Evolutionary conservation across 2,888 invertebrate species (phyloP).

Genomic region (Saturnia japonica): DNA sequence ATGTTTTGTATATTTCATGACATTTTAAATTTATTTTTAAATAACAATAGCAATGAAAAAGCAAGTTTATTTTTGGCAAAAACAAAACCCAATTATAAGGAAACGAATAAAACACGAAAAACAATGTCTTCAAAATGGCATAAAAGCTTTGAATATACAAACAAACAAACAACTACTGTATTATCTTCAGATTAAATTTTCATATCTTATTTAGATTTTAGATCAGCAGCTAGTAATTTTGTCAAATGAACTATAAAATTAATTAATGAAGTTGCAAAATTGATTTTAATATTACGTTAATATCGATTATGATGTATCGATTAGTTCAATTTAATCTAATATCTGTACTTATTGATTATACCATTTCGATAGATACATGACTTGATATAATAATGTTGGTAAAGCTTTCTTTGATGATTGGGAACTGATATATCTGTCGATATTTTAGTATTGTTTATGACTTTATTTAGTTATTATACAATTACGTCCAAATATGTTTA

Average conservation of each 20-base stretch:
- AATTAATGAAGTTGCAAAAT: not conserved
- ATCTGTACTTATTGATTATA: not conserved
- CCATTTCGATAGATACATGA: conserved; percentile 6
- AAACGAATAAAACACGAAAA: not conserved
- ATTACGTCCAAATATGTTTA: too few species aligned
- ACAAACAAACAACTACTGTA: not conserved
- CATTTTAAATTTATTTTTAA: not conserved
- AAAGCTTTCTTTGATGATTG: not conserved
- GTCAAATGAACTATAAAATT: not conserved
- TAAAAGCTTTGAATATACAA: not conserved
- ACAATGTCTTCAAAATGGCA: not conserved
- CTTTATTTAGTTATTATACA: too few species aligned
- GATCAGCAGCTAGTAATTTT: not conserved
- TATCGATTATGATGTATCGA: not conserved
- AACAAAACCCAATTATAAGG: not conserved
- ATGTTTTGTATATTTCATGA: not conserved
- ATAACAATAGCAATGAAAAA: not conserved
- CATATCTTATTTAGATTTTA: not conserved
- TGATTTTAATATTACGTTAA: not conserved
- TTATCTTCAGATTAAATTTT: not conserved
- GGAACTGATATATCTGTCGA: not conserved
- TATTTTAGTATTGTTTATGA: not conserved
- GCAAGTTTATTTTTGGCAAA: not conserved
- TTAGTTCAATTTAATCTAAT: not conserved
- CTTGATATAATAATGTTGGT: not conserved